Percentiles rank a stretch among this genome's conserved stretches.
Evolutionary conservation across 1,140 invertebrate genomes (phyloP).

Genomic region (Sarcophaga peregrina): DNA sequence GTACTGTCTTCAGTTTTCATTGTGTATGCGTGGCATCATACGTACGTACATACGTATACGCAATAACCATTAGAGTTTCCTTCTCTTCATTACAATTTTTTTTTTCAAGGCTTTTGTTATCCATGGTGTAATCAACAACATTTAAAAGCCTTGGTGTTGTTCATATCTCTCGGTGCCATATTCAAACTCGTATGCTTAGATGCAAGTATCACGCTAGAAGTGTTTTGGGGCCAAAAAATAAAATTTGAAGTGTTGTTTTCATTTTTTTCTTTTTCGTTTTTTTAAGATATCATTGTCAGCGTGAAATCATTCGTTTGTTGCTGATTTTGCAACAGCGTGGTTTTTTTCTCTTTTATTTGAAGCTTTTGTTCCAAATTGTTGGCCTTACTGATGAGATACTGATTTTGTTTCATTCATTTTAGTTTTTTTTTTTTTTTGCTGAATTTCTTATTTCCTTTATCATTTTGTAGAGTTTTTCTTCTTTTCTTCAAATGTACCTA

Average conservation of each 20-base stretch:
- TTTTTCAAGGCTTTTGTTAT: not conserved
- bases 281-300: constrained; percentile 30
- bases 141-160: not conserved
- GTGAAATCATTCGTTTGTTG: constrained; percentile 39
- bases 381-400: constrained; percentile 2
- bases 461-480: not conserved
- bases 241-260: too few species aligned
- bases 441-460: not conserved
- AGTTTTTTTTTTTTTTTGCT: not conserved
- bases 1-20: not conserved
- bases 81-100: not conserved
- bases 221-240: not conserved
- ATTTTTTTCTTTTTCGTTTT: not conserved
- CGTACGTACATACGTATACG: not conserved
- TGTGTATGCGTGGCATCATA: not conserved
- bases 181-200: not conserved
- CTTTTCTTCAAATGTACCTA: constrained; percentile 8
- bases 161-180: not conserved
- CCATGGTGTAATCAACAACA: constrained; percentile 18
- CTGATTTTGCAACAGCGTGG: constrained; percentile 28
- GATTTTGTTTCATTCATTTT: too few species aligned
- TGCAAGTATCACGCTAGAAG: not conserved
- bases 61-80: not conserved
- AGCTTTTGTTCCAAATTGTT: constrained; percentile 32
- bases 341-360: not conserved